A percentile compares a stretch with the other conserved stretches of the same genome.
Conservation (phyloP, 2,888 invertebrate genomes). For the Entomobrya multifasciata region DNA sequence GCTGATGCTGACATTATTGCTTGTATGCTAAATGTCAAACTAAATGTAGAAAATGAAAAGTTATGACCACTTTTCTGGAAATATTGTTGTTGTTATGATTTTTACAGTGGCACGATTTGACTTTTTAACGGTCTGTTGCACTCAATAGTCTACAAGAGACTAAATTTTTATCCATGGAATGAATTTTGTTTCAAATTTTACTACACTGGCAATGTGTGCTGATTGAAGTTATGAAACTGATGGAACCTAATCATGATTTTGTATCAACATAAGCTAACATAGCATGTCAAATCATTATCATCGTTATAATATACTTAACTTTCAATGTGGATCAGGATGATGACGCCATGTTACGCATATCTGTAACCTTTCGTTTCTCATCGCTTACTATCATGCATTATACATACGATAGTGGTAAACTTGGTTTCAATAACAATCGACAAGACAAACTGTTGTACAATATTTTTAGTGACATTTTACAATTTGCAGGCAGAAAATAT, state of each 20-base stretch:
- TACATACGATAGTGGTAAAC: background rate
- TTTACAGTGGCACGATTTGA: background rate
- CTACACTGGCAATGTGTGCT: background rate
- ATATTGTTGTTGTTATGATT: background rate
- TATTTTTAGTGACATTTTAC: slow-evolving; percentile 2
- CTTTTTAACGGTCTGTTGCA: slow-evolving; percentile 31
- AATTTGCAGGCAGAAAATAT: background rate
- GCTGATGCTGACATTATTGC: background rate
- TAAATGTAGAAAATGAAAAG: slow-evolving; percentile 9
- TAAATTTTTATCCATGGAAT: slow-evolving; percentile 33
- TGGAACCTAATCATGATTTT: slow-evolving; percentile 32
- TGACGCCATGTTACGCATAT: background rate
- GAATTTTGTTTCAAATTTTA: slow-evolving; percentile 23
- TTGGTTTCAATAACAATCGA: background rate
- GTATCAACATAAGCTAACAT: background rate
- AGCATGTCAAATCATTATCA: background rate
- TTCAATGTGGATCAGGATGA: background rate
- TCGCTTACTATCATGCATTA: slow-evolving; percentile 15
- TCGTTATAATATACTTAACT: background rate
- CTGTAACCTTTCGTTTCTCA: slow-evolving; percentile 26
- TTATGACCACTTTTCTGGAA: slow-evolving; percentile 6
- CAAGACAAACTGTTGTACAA: background rate
- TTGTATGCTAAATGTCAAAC: background rate
- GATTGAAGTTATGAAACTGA: background rate
- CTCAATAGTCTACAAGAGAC: slow-evolving; percentile 4